phyloP scores from a whole-genome alignment of 2,888 invertebrate genomes.

The Cephus sareptanus region DNA sequence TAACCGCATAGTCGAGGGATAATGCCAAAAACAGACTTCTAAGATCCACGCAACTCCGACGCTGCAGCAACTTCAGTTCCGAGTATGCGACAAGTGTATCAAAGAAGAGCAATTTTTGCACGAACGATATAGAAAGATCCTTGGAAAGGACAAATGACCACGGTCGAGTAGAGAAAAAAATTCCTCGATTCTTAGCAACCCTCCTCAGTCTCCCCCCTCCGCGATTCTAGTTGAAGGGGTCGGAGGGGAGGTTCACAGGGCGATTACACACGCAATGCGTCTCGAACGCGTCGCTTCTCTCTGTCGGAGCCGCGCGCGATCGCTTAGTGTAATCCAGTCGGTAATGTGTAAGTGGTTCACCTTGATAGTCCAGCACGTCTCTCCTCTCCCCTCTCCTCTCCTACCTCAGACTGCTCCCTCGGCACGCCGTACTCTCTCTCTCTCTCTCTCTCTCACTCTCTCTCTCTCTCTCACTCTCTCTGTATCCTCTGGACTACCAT shows the following conservation, averaged over 20 bases:
- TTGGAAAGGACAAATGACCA: background rate
- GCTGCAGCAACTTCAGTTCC: background rate
- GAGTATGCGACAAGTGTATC: background rate
- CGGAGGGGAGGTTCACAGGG: background rate
- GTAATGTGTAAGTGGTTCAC: constrained; percentile 63
- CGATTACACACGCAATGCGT: constrained; percentile 15
- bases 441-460: constrained; percentile 17
- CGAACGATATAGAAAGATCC: background rate
- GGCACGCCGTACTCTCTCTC: constrained; percentile 28
- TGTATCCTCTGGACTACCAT: constrained; percentile 12
- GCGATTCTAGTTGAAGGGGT: constrained; percentile 4
- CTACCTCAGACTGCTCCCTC: constrained; percentile 24
- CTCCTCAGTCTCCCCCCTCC: constrained; percentile 10
- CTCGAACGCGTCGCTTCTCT: constrained; percentile 40
- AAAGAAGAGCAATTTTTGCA: background rate
- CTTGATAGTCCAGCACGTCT: constrained; percentile 51
- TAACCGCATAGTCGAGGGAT: background rate
- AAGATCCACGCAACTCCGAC: background rate
- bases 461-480: constrained; percentile 23
- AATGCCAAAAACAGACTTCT: background rate
- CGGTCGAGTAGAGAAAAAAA: background rate
- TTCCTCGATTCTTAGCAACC: background rate
- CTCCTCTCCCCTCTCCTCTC: constrained; percentile 46
- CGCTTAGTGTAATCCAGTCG: constrained; percentile 63
- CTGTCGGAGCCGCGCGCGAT: constrained; percentile 46